Conservation (phyloP, 37 sponge, comb jelly and placozoan genomes). For the Diacarnus erythraeanus region DNA sequence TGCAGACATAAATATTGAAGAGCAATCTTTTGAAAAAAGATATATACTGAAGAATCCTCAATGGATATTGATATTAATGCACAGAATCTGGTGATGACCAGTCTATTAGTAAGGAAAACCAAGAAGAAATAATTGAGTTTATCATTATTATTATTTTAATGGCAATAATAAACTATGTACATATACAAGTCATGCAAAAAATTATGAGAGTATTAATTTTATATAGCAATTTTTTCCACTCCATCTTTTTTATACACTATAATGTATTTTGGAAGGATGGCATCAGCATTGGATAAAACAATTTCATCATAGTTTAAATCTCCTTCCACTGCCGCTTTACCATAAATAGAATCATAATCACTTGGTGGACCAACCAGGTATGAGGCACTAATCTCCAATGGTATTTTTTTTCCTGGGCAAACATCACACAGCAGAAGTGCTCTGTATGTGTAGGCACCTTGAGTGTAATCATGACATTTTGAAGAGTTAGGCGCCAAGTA, state of each 20-base stretch:
- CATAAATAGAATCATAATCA: constrained; percentile 67
- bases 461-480: constrained; percentile 83
- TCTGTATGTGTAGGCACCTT: constrained; percentile 45
- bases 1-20: too few species aligned
- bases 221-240: neutral
- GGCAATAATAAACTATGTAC: too few species aligned
- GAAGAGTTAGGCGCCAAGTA: constrained; percentile 82
- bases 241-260: constrained; percentile 80
- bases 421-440: constrained; percentile 74
- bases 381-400: constrained; percentile 18
- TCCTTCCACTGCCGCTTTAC: constrained; percentile 44
- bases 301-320: constrained; percentile 67
- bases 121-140: too few species aligned
- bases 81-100: too few species aligned
- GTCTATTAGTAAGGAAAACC: too few species aligned
- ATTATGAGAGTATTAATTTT: too few species aligned
- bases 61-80: too few species aligned
- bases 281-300: constrained; percentile 50
- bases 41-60: too few species aligned
- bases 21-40: too few species aligned
- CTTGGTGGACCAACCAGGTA: constrained; percentile 49
- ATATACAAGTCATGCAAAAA: too few species aligned
- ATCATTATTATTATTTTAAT: too few species aligned
- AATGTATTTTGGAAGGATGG: constrained; percentile 65
- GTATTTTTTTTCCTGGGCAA: constrained; percentile 61